Evolutionary conservation across 2,797 vertebrate genomes (phyloP).

Genomic region (Phaenicophaeus curvirostris): DNA sequence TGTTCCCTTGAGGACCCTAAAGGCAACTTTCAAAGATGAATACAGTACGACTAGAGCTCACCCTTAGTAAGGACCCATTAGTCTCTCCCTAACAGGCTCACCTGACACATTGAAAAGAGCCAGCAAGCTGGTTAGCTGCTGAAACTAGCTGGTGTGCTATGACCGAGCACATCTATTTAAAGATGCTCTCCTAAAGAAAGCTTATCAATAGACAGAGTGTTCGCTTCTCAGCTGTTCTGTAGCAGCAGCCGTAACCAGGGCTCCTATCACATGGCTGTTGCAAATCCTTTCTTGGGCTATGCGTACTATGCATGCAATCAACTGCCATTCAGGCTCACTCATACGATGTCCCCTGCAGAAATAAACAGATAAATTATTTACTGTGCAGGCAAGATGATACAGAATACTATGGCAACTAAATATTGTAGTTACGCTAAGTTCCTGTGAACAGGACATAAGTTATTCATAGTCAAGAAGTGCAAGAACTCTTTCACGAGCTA

Average conservation of each 20-base stretch:
- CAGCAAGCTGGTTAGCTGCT: background rate
- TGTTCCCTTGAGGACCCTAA: background rate
- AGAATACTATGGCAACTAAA: background rate
- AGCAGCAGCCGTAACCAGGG: background rate
- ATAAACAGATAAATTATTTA: slow-evolving; percentile 61
- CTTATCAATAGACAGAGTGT: background rate
- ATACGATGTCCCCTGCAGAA: background rate
- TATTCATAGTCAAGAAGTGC: slow-evolving; percentile 39
- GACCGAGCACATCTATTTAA: background rate
- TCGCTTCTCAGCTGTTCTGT: background rate
- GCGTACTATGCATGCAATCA: background rate
- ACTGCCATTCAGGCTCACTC: background rate
- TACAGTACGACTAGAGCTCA: background rate
- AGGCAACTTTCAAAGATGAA: background rate
- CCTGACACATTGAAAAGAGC: background rate
- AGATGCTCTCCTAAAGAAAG: background rate
- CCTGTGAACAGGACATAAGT: slow-evolving; percentile 9
- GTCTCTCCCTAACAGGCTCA: background rate
- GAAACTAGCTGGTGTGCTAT: background rate
- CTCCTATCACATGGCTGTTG: background rate
- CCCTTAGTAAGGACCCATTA: background rate
- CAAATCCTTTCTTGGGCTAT: background rate
- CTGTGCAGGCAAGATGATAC: background rate
- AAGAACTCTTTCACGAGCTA: slow-evolving; percentile 3
- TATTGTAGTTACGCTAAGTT: slow-evolving; percentile 34